Evolutionary conservation across 1,140 invertebrate genomes (phyloP), one percentile per base, ranked within the genome.

Genomic region (Megalopta genalis): DNA sequence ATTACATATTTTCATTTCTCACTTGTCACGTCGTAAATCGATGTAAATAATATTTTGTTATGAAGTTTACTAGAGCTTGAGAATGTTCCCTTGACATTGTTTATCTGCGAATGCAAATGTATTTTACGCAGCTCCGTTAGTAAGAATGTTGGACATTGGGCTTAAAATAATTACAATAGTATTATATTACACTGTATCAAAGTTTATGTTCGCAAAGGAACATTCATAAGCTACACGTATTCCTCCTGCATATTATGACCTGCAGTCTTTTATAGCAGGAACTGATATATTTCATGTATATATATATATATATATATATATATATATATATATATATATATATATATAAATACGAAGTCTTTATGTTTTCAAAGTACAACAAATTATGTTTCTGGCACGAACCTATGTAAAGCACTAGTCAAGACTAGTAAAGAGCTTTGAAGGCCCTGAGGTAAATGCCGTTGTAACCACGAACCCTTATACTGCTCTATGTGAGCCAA

Each of bases 401-500:
- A 93, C 89, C 93, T 92, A 80, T 93, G 91, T 68, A 95, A 90
- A 77, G 94, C 93, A 83, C 92, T 92, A 32, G 94, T 94, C 23
- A 95, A 89, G 72, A 94, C 89, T 64, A 94, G 87, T 37, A 94
- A 86, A 1, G 94, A 94, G 71, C 90, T 93, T 81, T 95, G 93
- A 14, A 94, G 91, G 27, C 94, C 94, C 77, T 94, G 93, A 9
- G 93, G 93, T 72, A 94, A 90, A 84, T 95, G 94, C 74, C 93
- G 90, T 77, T 94, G 92, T 32, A 94, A 80, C 94, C 94, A 95
- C 12, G 94, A 92, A 32, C 94, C 93, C 83, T 94, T 93, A 81
- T 94, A 95, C 73, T 94, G 94, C 84, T 95, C 94, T 62, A 94
- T 94, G 49, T 94, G 91, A 59, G 94, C 93, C n/a, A 95, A 85